phyloP scores from a whole-genome alignment of 2,888 invertebrate genomes.

The Iphiclides podalirius region DNA sequence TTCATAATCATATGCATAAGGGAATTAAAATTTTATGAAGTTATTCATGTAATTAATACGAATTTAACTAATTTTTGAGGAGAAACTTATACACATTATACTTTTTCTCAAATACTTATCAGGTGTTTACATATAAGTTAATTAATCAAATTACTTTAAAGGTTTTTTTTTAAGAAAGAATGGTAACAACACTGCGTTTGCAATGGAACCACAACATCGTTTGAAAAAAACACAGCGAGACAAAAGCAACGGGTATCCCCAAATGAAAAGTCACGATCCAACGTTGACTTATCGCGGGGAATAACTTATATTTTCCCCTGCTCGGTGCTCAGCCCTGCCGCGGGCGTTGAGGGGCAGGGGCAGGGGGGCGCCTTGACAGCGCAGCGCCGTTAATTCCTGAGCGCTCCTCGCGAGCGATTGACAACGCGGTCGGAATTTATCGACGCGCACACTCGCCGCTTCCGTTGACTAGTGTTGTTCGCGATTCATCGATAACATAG shows the following conservation, averaged over 20 bases:
- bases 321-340: conserved; percentile 41
- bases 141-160: too few relatives aligned
- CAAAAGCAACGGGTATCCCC: neutral
- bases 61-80: too few relatives aligned
- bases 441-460: conserved; percentile 70
- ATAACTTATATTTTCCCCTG: neutral
- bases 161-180: too few relatives aligned
- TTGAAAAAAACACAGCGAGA: neutral
- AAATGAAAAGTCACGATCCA: conserved; percentile 7
- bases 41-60: too few relatives aligned
- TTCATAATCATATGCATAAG: too few relatives aligned
- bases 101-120: too few relatives aligned
- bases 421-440: conserved; percentile 78
- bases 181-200: too few relatives aligned
- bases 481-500: conserved; percentile 15
- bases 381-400: conserved; percentile 73
- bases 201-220: neutral
- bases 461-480: conserved; percentile 33
- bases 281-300: conserved; percentile 8
- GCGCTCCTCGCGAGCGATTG: conserved; percentile 73
- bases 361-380: conserved; percentile 68
- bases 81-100: too few relatives aligned
- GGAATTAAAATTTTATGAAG: too few relatives aligned
- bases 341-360: conserved; percentile 25
- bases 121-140: too few relatives aligned